Evolutionary conservation across 1,140 invertebrate species (phyloP).

Genomic region (Drosophila navojoa): DNA sequence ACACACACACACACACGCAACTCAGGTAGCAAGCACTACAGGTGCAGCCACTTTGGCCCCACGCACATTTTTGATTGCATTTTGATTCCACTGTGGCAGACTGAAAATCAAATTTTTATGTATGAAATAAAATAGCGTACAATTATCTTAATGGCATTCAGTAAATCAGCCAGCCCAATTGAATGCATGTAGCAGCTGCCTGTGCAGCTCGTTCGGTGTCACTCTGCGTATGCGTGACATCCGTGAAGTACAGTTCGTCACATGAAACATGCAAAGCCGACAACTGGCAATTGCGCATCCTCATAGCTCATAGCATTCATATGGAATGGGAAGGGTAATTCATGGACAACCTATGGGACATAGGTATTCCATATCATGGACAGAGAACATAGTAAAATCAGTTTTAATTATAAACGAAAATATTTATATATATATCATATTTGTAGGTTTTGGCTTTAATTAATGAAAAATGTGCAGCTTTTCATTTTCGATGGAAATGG

Average conservation of each 20-base stretch:
- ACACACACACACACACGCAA: slow-evolving; percentile 25
- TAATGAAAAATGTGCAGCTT: too few species aligned
- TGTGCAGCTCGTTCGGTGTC: slow-evolving; percentile 59
- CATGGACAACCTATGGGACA: too few species aligned
- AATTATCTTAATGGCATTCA: slow-evolving; percentile 69
- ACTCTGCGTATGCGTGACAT: slow-evolving; percentile 48
- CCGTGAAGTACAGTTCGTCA: slow-evolving; percentile 49
- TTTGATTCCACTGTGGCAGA: neutral
- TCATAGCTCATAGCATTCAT: slow-evolving; percentile 54
- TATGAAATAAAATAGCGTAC: slow-evolving; percentile 67
- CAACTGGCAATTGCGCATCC: slow-evolving; percentile 8
- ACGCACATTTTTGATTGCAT: neutral
- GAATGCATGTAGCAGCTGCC: neutral
- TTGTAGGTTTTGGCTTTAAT: too few species aligned
- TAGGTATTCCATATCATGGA: too few species aligned
- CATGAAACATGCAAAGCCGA: slow-evolving; percentile 16
- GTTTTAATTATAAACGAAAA: too few species aligned
- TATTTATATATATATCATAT: too few species aligned
- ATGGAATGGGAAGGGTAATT: too few species aligned
- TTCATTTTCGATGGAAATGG: too few species aligned
- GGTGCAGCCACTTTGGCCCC: neutral
- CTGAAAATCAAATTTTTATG: slow-evolving; percentile 7
- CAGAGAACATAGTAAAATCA: too few species aligned
- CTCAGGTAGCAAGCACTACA: slow-evolving; percentile 12
- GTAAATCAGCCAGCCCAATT: slow-evolving; percentile 13